Conservation (phyloP, 2,113 vertebrate species). For the Sphyrna mokarran region DNA sequence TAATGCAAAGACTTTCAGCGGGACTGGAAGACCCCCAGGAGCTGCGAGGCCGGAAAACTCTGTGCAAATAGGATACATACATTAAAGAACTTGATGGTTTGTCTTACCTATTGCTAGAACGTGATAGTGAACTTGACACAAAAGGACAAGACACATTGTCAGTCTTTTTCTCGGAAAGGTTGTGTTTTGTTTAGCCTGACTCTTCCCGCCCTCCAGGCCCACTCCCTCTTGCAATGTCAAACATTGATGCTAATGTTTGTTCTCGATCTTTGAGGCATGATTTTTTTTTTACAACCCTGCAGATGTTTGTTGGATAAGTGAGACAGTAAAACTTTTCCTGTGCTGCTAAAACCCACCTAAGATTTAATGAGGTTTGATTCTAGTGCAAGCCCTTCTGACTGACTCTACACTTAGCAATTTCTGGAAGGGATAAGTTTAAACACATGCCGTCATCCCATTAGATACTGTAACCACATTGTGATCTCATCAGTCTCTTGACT, state of each 20-base stretch:
- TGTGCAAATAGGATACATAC: background rate
- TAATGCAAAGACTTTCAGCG: too few relatives aligned
- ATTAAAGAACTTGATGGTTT: background rate
- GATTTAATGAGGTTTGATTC: background rate
- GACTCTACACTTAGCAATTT: background rate
- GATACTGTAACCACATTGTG: background rate
- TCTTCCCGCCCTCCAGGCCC: background rate
- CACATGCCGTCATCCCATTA: background rate
- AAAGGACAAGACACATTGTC: background rate
- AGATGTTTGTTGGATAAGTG: background rate
- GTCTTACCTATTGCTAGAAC: too few relatives aligned
- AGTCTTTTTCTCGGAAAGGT: background rate
- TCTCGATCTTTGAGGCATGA: background rate
- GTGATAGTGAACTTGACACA: background rate
- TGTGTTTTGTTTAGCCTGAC: background rate
- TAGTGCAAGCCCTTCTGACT: background rate
- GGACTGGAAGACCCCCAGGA: too few relatives aligned
- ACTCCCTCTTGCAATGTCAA: background rate
- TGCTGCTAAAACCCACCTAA: background rate
- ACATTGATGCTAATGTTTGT: background rate
- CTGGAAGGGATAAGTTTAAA: background rate
- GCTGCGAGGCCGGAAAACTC: too few relatives aligned
- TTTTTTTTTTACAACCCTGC: background rate
- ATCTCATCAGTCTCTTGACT: background rate
- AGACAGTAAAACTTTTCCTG: background rate